Percentiles rank a stretch among this genome's conserved stretches.
phyloP scores from a whole-genome alignment of 2,888 invertebrate genomes.

The Ophion ellenae region DNA sequence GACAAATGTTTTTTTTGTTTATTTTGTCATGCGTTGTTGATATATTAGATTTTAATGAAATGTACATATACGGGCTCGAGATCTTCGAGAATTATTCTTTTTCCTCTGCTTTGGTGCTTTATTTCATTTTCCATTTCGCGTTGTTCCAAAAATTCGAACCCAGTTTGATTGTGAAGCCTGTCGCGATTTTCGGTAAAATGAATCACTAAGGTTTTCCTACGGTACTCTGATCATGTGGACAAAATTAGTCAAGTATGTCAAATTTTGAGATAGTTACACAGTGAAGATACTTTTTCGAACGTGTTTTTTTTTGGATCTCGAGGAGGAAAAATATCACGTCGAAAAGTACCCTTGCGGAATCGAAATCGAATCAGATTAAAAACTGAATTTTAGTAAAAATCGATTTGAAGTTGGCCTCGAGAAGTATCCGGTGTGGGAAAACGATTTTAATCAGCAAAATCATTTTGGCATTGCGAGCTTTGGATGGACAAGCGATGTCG shows the following conservation, averaged over 20 bases:
- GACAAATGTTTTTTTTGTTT: constrained; percentile 39
- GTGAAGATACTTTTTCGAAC: not conserved
- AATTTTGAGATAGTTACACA: not conserved
- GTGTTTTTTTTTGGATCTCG: not conserved
- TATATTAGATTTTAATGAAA: constrained; percentile 40
- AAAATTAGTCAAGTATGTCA: not conserved
- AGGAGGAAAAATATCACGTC: not conserved
- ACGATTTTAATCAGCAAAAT: constrained; percentile 42
- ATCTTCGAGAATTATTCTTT: too few relatives aligned
- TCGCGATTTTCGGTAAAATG: not conserved
- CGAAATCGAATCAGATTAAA: not conserved
- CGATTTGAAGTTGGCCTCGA: not conserved
- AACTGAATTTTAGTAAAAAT: not conserved
- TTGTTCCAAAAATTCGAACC: too few relatives aligned
- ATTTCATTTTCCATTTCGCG: too few relatives aligned
- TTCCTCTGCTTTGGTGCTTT: too few relatives aligned
- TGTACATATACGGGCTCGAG: constrained; percentile 52
- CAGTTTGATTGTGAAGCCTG: not conserved
- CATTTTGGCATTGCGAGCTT: not conserved
- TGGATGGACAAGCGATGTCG: not conserved
- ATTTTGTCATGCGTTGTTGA: not conserved
- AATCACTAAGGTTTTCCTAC: not conserved
- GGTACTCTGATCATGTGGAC: not conserved
- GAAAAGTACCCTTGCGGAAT: not conserved
- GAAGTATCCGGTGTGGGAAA: constrained; percentile 78